phyloP scores from a whole-genome alignment of 2,888 invertebrate species.

The Xestoiulus laeticollis region DNA sequence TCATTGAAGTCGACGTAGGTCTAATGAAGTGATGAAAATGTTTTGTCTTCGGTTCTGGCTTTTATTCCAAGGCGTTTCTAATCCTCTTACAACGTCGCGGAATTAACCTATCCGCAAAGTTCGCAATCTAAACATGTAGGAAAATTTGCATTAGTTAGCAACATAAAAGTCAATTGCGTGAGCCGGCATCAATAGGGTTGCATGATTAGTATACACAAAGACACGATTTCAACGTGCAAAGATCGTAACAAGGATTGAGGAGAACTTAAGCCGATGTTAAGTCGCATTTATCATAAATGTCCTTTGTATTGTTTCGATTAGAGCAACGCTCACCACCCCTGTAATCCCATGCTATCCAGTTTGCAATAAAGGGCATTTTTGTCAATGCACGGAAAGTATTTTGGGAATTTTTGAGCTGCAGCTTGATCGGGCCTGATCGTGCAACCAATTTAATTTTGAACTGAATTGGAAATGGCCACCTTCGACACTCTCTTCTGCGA shows the following conservation, averaged over 20 bases:
- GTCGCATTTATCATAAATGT: neutral
- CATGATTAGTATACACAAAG: neutral
- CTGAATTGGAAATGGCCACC: neutral
- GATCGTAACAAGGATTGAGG: neutral
- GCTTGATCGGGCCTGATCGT: neutral
- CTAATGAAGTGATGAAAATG: neutral
- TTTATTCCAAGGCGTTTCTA: neutral
- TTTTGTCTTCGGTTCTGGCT: neutral
- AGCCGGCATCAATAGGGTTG: neutral
- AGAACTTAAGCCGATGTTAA: neutral
- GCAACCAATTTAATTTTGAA: neutral
- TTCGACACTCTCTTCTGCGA: neutral
- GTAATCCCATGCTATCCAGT: neutral
- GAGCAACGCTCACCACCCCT: neutral
- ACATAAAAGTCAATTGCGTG: neutral
- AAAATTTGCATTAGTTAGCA: neutral
- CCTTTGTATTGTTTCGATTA: neutral
- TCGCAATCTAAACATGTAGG: neutral
- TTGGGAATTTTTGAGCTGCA: neutral
- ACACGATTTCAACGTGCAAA: neutral
- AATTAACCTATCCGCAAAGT: neutral
- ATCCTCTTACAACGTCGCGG: neutral
- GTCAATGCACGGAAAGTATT: neutral
- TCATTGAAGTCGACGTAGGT: neutral
- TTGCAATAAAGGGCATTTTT: neutral